Conservation (phyloP, 2,888 invertebrate species). For the Chirona hameri region DNA sequence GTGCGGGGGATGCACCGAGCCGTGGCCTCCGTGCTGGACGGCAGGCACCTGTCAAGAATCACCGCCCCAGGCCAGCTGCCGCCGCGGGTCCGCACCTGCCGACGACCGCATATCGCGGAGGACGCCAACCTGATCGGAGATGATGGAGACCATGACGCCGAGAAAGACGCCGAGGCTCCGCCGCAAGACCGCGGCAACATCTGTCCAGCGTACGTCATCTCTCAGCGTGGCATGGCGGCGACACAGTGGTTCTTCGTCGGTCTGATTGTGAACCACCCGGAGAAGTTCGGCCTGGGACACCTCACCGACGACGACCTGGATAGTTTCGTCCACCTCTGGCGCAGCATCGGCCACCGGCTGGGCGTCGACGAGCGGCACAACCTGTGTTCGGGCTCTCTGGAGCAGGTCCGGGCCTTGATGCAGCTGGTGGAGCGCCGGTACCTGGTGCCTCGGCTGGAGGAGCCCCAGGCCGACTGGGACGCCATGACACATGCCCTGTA, state of each 20-base stretch:
- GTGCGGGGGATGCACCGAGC: slow-evolving; percentile 50
- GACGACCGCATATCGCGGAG: neutral
- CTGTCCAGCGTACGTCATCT: slow-evolving; percentile 43
- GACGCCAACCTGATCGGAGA: neutral
- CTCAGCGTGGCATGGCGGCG: slow-evolving; percentile 54
- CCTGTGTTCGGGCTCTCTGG: slow-evolving; percentile 47
- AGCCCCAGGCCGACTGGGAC: slow-evolving; percentile 33
- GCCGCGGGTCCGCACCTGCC: too few species aligned
- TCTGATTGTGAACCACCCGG: slow-evolving; percentile 51
- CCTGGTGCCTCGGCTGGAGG: slow-evolving; percentile 31
- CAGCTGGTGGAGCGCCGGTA: slow-evolving; percentile 33
- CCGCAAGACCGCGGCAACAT: slow-evolving; percentile 8
- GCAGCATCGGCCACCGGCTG: slow-evolving; percentile 71
- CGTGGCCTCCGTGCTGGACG: slow-evolving; percentile 44
- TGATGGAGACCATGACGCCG: neutral
- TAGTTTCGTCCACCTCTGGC: slow-evolving; percentile 78
- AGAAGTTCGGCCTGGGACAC: slow-evolving; percentile 62
- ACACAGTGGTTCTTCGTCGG: slow-evolving; percentile 56
- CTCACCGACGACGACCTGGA: slow-evolving; percentile 62
- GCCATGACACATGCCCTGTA: slow-evolving; percentile 34
- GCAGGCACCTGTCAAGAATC: slow-evolving; percentile 47
- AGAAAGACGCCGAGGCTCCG: neutral
- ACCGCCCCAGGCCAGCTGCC: slow-evolving; percentile 30
- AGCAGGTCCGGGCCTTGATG: slow-evolving; percentile 40
- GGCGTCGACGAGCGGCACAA: slow-evolving; percentile 75